These are phyloP conservation scores for Grammomys surdaster DNA, from an alignment of 2,113 vertebrate genomes.

Conservation along the genomic window DNA sequence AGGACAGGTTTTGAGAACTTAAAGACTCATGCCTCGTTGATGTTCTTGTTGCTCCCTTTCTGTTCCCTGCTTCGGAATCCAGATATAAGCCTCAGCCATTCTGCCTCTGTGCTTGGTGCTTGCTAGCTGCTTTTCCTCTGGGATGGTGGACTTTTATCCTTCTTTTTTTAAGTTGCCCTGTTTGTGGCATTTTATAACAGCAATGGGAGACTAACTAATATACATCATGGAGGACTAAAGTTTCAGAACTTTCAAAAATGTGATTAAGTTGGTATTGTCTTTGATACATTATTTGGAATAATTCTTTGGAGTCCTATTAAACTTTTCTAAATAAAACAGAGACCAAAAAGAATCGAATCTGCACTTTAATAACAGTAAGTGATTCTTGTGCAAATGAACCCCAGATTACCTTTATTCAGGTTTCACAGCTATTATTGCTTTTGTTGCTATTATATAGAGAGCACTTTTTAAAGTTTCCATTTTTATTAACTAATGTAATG, in stretches of 20 bases:
- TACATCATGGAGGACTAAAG: neutral
- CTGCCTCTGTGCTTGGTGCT: neutral
- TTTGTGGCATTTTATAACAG: neutral
- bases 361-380: neutral
- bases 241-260: slow-evolving; percentile 51
- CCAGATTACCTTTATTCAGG: neutral
- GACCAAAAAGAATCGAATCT: neutral
- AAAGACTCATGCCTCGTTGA: neutral
- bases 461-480: neutral
- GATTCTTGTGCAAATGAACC: neutral
- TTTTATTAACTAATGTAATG: neutral
- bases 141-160: too few relatives aligned
- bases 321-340: neutral
- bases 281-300: neutral
- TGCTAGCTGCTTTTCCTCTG: neutral
- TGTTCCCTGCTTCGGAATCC: neutral
- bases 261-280: neutral
- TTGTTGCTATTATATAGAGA: neutral
- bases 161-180: neutral
- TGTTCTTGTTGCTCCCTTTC: neutral
- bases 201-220: neutral
- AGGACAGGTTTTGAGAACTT: neutral
- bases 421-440: slow-evolving; percentile 25
- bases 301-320: neutral
- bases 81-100: neutral